These are phyloP conservation scores for Globia sparganii DNA, from an alignment of 2,888 invertebrate genomes.

Conservation along the genomic window DNA sequence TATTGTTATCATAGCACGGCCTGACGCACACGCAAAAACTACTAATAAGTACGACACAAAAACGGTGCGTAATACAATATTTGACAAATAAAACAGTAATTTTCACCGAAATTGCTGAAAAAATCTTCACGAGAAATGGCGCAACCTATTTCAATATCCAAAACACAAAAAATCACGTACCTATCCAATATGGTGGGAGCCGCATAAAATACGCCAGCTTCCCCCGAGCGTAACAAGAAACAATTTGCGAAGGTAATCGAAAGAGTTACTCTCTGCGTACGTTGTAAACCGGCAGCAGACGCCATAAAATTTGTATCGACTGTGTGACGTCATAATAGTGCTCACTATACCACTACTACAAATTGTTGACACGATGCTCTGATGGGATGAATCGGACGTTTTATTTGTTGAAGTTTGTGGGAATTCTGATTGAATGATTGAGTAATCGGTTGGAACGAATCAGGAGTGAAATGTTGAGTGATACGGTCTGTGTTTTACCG, in stretches of 20 bases:
- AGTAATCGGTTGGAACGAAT: background rate
- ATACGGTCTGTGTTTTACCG: background rate
- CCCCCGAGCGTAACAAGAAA: constrained; percentile 44
- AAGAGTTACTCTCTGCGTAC: constrained; percentile 37
- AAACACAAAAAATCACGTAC: constrained; percentile 36
- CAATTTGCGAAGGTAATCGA: constrained; percentile 60
- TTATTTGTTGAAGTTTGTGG: constrained; percentile 27
- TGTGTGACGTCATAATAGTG: constrained; percentile 54
- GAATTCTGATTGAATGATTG: constrained; percentile 36
- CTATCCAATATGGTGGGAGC: constrained; percentile 31
- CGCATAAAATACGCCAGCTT: constrained; percentile 25
- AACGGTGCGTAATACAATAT: background rate
- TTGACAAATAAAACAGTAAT: background rate
- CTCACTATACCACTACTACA: constrained; percentile 34
- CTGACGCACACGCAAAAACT: background rate
- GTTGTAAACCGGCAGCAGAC: constrained; percentile 51
- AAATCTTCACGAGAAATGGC: constrained; percentile 9
- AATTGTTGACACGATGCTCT: constrained; percentile 48
- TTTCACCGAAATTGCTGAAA: background rate
- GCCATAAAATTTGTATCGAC: constrained; percentile 67
- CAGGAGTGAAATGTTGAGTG: background rate
- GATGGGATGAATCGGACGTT: constrained; percentile 9
- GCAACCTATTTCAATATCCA: constrained; percentile 21
- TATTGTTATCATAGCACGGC: background rate
- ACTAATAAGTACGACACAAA: background rate